Percentiles rank a stretch among this genome's conserved stretches.
Evolutionary conservation across 2,888 invertebrate genomes (phyloP).

Genomic region (Caenorhabditis angaria): DNA sequence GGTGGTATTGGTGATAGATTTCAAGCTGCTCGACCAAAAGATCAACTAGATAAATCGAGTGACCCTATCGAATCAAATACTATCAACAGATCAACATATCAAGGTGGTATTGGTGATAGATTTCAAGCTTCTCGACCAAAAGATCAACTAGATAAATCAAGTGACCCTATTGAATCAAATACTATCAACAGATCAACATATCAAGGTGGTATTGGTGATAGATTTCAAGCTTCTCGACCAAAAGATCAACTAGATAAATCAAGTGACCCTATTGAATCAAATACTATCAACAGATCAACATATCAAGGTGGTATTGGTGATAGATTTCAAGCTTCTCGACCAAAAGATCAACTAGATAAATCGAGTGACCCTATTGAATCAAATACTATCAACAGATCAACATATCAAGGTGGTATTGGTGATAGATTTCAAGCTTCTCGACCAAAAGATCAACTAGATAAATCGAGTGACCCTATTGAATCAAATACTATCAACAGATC

Average conservation of each 20-base stretch:
- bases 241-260: constrained; percentile 17
- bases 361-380: constrained; percentile 15
- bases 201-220: constrained; percentile 21
- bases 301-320: constrained; percentile 22
- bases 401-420: constrained; percentile 22
- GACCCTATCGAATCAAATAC: constrained; percentile 13
- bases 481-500: constrained; percentile 16
- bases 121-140: constrained; percentile 15
- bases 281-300: constrained; percentile 17
- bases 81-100: constrained; percentile 18
- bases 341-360: constrained; percentile 16
- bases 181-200: constrained; percentile 15
- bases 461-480: constrained; percentile 14
- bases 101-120: constrained; percentile 21
- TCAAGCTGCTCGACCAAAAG: constrained; percentile 14
- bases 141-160: constrained; percentile 14
- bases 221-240: constrained; percentile 13
- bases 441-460: constrained; percentile 17
- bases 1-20: constrained; percentile 19
- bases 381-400: constrained; percentile 15
- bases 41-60: constrained; percentile 12
- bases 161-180: constrained; percentile 8
- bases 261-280: constrained; percentile 14
- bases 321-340: constrained; percentile 12
- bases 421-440: constrained; percentile 14